Percentiles rank a stretch among this genome's conserved stretches.
These are phyloP conservation scores for Onthophagus taurus DNA, from an alignment of 1,140 invertebrate genomes.

Conservation along the genomic window DNA sequence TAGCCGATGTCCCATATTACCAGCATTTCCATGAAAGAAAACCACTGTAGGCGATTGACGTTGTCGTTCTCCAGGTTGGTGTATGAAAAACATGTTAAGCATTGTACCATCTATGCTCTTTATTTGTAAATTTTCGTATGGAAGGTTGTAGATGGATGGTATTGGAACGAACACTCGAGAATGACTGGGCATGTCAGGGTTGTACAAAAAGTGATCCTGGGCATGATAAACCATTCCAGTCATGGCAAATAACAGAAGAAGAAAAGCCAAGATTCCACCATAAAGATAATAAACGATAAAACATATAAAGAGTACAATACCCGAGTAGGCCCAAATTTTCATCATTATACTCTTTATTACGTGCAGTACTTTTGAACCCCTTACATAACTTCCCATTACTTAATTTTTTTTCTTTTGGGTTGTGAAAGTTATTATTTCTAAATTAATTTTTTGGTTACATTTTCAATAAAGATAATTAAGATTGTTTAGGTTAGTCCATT, in stretches of 20 bases:
- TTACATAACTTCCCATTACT: constrained; percentile 33
- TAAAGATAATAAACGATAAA: constrained; percentile 74
- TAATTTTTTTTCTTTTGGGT: no score
- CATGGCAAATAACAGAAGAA: constrained; percentile 55
- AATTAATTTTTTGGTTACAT: no score
- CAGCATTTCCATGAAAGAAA: constrained; percentile 93
- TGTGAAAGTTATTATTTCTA: no score
- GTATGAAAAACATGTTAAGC: constrained; percentile 80
- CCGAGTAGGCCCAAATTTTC: constrained; percentile 39
- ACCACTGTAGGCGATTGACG: constrained; percentile 66
- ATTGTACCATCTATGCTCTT: constrained; percentile 69
- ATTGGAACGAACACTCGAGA: constrained; percentile 78
- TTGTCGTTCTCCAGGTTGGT: constrained; percentile 58
- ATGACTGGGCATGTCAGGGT: constrained; percentile 79
- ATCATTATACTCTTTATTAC: constrained; percentile 29
- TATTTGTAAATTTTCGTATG: constrained; percentile 74
- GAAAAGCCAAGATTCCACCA: constrained; percentile 61
- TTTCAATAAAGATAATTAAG: no score
- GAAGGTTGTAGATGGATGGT: constrained; percentile 72
- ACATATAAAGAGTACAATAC: constrained; percentile 51
- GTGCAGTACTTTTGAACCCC: constrained; percentile 26
- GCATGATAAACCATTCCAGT: constrained; percentile 71
- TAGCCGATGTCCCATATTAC: constrained; percentile 87
- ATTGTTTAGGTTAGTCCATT: no score
- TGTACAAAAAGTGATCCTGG: constrained; percentile 79